Conservation (phyloP, 2,888 invertebrate genomes). For the Masnerella sp. region DNA sequence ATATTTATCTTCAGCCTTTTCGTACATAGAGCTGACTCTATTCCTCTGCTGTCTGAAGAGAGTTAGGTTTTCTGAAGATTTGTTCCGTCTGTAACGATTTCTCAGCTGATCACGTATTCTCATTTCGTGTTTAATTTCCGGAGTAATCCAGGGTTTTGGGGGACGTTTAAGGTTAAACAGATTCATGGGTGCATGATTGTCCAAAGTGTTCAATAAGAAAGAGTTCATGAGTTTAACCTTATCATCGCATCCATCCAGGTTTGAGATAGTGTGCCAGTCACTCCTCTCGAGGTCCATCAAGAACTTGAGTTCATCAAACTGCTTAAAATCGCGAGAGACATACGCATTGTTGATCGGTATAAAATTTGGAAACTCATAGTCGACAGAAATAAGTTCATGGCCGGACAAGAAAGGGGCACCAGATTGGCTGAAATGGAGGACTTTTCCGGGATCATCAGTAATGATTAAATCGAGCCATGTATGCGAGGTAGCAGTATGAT, state of each 20-base stretch:
- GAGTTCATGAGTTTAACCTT: not conserved
- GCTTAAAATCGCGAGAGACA: not conserved
- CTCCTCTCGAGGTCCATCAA: not conserved
- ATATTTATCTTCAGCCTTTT: not conserved
- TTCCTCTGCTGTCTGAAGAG: not conserved
- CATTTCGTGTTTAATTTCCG: not conserved
- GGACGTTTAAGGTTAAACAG: not conserved
- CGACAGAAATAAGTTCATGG: not conserved
- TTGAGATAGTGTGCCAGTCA: not conserved
- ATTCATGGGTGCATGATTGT: not conserved
- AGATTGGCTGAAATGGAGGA: not conserved
- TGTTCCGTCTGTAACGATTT: not conserved
- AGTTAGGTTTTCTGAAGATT: not conserved
- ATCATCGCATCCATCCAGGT: not conserved
- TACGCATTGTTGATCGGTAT: not conserved
- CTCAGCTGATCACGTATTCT: not conserved
- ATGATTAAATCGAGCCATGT: conserved; percentile 1
- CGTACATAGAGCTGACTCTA: not conserved
- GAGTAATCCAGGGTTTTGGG: not conserved
- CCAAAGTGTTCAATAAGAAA: not conserved
- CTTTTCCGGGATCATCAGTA: not conserved
- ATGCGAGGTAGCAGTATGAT: not conserved
- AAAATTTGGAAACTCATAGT: not conserved
- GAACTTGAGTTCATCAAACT: not conserved
- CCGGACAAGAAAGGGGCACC: conserved; percentile 5